These are phyloP conservation scores for Chloropsis hardwickii DNA, from an alignment of 2,113 vertebrate species.

Conservation along the genomic window DNA sequence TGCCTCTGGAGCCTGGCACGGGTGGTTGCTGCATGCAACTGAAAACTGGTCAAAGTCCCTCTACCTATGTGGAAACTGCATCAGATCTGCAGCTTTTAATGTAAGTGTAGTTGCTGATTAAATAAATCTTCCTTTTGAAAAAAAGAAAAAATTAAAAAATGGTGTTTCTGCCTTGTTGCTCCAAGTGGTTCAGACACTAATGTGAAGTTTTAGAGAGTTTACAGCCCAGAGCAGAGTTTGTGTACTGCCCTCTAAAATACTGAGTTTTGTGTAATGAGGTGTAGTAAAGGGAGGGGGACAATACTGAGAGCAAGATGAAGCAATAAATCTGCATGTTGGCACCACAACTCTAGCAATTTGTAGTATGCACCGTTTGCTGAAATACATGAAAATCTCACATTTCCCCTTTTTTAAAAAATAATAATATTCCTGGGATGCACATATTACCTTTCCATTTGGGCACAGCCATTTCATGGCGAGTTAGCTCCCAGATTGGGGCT, in stretches of 20 bases:
- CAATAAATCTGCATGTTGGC: neutral
- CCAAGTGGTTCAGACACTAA: rapidly evolving
- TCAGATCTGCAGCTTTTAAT: neutral
- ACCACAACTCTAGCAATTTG: neutral
- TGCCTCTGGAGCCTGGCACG: rapidly evolving
- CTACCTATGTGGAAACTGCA: rapidly evolving
- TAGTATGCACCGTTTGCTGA: rapidly evolving
- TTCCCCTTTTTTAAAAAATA: neutral
- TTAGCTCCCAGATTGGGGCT: neutral
- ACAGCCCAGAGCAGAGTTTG: neutral
- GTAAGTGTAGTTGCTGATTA: neutral
- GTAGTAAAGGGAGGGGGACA: neutral
- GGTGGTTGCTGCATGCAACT: neutral
- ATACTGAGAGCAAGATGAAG: neutral
- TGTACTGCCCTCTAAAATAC: neutral
- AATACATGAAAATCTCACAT: neutral
- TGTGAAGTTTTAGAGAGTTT: neutral
- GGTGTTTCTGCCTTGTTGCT: neutral
- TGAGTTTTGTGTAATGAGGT: neutral
- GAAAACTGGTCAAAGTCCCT: neutral
- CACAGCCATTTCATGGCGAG: neutral
- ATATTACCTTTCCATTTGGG: neutral
- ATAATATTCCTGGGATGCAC: neutral
- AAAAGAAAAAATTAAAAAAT: too few relatives aligned
- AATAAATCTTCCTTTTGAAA: neutral